A percentile compares a stretch with the other conserved stretches of the same genome.
Evolutionary conservation across 1,140 invertebrate genomes (phyloP).

Genomic region (Drosophila ogumai): DNA sequence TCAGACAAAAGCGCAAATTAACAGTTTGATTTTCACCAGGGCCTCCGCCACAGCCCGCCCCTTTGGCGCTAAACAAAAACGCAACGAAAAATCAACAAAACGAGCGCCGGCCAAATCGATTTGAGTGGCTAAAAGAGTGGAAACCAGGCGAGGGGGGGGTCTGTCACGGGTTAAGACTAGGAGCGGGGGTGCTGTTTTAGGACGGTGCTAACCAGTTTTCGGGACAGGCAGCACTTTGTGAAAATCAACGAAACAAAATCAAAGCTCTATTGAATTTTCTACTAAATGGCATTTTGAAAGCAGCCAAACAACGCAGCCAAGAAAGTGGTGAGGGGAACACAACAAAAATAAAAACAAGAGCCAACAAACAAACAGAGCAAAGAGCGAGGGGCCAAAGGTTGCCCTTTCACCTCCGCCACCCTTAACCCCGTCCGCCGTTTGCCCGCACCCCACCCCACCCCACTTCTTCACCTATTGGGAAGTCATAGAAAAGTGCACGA

Average conservation of each 20-base stretch:
- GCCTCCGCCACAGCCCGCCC: constrained; percentile 1
- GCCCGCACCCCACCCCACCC: too few relatives aligned
- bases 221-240: constrained; percentile 67
- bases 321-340: constrained; percentile 26
- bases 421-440: neutral
- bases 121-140: constrained; percentile 41
- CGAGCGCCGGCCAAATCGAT: constrained; percentile 70
- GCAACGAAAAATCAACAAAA: constrained; percentile 80
- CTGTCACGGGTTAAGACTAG: constrained; percentile 12
- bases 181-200: constrained; percentile 12
- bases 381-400: constrained; percentile 30
- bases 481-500: constrained; percentile 71
- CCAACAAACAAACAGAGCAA: constrained; percentile 29
- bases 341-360: constrained; percentile 13
- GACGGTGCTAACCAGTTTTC: constrained; percentile 24
- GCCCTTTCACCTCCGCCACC: constrained; percentile 15
- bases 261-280: constrained; percentile 81
- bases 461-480: constrained; percentile 30
- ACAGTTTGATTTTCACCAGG: constrained; percentile 74
- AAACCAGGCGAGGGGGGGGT: neutral
- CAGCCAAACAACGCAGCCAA: constrained; percentile 52
- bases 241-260: constrained; percentile 82
- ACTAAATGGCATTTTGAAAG: constrained; percentile 81
- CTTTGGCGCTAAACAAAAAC: constrained; percentile 69
- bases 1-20: constrained; percentile 82